These are phyloP conservation scores for Nibea coibor DNA, from an alignment of 2,113 vertebrate genomes.

Conservation along the genomic window DNA sequence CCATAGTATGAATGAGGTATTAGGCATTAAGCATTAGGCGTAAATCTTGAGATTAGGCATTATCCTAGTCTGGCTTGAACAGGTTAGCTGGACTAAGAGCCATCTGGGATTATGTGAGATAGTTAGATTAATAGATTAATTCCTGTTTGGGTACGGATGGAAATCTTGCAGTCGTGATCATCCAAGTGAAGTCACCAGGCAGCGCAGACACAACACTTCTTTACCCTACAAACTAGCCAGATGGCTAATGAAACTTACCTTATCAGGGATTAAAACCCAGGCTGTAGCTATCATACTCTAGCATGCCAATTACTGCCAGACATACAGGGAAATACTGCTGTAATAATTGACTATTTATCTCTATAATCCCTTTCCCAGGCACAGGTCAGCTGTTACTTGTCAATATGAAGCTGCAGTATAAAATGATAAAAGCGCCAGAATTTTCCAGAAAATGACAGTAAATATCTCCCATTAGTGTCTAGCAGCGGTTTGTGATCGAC, in stretches of 20 bases:
- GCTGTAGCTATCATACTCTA: slow-evolving; percentile 73
- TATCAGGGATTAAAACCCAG: slow-evolving; percentile 81
- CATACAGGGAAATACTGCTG: slow-evolving; percentile 61
- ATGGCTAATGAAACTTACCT: slow-evolving; percentile 81
- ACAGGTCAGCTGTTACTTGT: slow-evolving; percentile 78
- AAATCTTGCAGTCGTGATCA: slow-evolving; percentile 68
- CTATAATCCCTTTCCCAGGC: slow-evolving; percentile 73
- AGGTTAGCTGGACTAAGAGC: slow-evolving; percentile 70
- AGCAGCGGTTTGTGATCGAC: slow-evolving; percentile 71
- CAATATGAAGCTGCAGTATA: slow-evolving; percentile 67
- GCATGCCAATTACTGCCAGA: slow-evolving; percentile 72
- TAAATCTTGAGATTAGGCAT: slow-evolving; percentile 78
- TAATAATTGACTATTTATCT: slow-evolving; percentile 80
- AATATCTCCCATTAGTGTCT: slow-evolving; percentile 69
- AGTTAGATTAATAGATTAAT: slow-evolving; percentile 76
- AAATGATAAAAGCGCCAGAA: slow-evolving; percentile 71
- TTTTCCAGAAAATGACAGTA: slow-evolving; percentile 72
- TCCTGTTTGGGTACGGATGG: slow-evolving; percentile 57
- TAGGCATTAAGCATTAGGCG: slow-evolving; percentile 71
- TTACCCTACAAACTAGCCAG: slow-evolving; percentile 72
- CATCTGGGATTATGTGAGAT: slow-evolving; percentile 72
- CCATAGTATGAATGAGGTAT: slow-evolving; percentile 73
- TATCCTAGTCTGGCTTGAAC: slow-evolving; percentile 73
- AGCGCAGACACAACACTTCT: slow-evolving; percentile 55
- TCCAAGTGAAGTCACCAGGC: slow-evolving; percentile 50